Conservation (phyloP, 2,113 vertebrate species). For the Sitta europaea region DNA sequence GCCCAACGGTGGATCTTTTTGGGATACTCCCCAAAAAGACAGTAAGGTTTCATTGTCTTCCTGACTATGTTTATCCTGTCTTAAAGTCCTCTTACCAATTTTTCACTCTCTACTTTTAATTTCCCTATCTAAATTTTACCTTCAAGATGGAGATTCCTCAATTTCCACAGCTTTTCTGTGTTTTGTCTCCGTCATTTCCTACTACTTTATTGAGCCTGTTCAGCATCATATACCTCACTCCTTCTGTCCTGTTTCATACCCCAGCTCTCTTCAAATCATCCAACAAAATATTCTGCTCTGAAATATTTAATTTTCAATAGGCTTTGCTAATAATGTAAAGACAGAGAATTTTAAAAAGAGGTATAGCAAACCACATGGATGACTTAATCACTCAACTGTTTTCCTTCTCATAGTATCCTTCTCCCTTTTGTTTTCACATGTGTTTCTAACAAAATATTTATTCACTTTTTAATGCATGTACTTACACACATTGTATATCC, state of each 20-base stretch:
- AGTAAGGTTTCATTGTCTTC: background rate
- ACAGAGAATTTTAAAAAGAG: background rate
- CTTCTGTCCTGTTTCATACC: background rate
- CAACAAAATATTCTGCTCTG: background rate
- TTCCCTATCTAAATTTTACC: background rate
- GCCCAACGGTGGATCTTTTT: rapidly evolving
- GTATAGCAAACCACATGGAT: background rate
- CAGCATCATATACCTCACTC: background rate
- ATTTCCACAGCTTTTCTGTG: background rate
- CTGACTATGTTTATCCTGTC: background rate
- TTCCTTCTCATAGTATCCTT: background rate
- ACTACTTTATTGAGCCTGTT: background rate
- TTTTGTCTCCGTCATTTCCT: background rate
- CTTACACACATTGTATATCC: rapidly evolving
- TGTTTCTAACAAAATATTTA: background rate
- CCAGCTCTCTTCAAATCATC: background rate
- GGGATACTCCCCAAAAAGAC: background rate
- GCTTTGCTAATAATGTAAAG: background rate
- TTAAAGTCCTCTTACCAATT: background rate
- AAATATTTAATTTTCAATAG: background rate
- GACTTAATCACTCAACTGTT: background rate
- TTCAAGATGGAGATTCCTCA: background rate
- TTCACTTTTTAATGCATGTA: background rate
- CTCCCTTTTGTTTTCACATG: background rate
- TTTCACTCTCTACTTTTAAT: background rate